Evolutionary conservation across 2,888 invertebrate species (phyloP).

Genomic region (Apotomis turbidana): DNA sequence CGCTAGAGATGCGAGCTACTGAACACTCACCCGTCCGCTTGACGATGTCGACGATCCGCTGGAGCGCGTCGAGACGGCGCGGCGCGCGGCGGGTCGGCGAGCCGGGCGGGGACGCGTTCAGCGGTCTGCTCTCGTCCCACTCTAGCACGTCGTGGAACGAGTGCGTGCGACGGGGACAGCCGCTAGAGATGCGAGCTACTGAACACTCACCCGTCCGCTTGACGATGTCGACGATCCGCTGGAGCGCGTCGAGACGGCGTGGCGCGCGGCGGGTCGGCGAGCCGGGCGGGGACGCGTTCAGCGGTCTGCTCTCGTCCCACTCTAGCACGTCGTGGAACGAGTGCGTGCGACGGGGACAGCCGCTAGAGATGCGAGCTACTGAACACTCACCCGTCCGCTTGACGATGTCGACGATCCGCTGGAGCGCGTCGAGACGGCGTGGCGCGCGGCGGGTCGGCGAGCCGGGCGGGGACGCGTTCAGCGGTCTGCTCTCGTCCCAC

Average conservation of each 20-base stretch:
- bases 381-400: no score
- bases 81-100: slow-evolving; percentile 69
- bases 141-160: slow-evolving; percentile 86
- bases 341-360: no score
- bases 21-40: slow-evolving; percentile 77
- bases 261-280: slow-evolving; percentile 65
- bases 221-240: slow-evolving; percentile 75
- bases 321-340: slow-evolving; percentile 88
- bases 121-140: slow-evolving; percentile 83
- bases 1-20: no score
- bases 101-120: slow-evolving; percentile 84
- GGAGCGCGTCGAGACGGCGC: slow-evolving; percentile 63
- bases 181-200: no score
- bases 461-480: slow-evolving; percentile 84
- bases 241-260: no score
- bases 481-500: slow-evolving; percentile 83
- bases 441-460: slow-evolving; percentile 69
- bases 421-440: slow-evolving; percentile 63
- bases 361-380: no score
- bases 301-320: slow-evolving; percentile 83
- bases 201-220: no score
- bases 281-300: slow-evolving; percentile 84
- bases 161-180: no score
- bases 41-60: slow-evolving; percentile 75
- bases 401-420: slow-evolving; percentile 66